A percentile compares a stretch with the other conserved stretches of the same genome.
phyloP scores from a whole-genome alignment of 2,797 vertebrate genomes.

The Euthynnus affinis region DNA sequence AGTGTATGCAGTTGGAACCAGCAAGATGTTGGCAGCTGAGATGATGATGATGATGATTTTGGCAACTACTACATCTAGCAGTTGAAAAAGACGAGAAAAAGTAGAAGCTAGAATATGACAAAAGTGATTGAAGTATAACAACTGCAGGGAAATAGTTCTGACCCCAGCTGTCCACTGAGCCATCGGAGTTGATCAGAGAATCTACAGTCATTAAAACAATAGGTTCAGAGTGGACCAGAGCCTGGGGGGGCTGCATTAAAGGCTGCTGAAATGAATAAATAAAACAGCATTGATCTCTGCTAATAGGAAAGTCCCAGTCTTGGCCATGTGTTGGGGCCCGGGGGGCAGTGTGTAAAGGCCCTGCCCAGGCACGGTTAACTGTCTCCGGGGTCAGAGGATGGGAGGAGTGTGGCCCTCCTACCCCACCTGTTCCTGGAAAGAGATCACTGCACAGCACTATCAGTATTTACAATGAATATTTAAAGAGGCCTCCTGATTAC shows the following conservation, averaged over 20 bases:
- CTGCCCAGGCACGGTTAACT: conserved; percentile 30
- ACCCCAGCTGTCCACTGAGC: not conserved
- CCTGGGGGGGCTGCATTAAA: conserved; percentile 38
- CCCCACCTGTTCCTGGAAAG: conserved; percentile 75
- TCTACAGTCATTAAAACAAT: conserved; percentile 23
- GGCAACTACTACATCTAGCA: not conserved
- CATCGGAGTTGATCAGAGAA: conserved; percentile 7
- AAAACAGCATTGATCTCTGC: conserved; percentile 58
- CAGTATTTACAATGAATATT: conserved; percentile 67
- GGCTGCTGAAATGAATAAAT: conserved; percentile 59
- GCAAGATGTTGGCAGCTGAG: conserved; percentile 33
- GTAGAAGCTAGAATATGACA: not conserved
- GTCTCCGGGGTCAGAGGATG: conserved; percentile 37
- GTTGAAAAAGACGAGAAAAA: not conserved
- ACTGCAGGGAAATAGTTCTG: not conserved
- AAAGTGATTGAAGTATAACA: not conserved
- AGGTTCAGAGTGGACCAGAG: conserved; percentile 14
- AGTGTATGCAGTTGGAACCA: conserved; percentile 47
- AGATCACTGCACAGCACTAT: conserved; percentile 59
- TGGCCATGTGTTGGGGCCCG: conserved; percentile 21
- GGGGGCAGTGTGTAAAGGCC: conserved; percentile 38
- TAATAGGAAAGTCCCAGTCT: conserved; percentile 34
- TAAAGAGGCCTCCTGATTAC: conserved; percentile 48
- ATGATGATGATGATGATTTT: conserved; percentile 17
- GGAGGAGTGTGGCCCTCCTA: conserved; percentile 44